Percentiles rank a stretch among this genome's conserved stretches.
Conservation (phyloP, 2,797 vertebrate species). For the Sebastes jordani region DNA sequence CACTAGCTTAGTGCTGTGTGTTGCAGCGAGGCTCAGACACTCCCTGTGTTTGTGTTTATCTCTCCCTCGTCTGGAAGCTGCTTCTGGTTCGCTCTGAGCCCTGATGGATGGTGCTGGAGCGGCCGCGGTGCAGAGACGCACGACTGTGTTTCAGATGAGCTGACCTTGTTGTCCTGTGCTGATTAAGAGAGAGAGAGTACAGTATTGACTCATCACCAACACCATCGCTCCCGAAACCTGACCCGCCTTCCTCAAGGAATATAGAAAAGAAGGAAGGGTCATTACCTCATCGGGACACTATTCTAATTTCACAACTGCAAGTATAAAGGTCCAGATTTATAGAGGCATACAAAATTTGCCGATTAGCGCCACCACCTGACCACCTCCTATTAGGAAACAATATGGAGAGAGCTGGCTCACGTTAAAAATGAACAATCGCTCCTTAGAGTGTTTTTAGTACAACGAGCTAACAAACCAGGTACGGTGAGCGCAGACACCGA, state of each 20-base stretch:
- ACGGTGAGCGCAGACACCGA: too few relatives aligned
- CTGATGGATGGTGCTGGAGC: conserved; percentile 7
- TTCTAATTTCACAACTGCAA: not conserved
- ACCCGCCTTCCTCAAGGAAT: not conserved
- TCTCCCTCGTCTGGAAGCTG: conserved; percentile 8
- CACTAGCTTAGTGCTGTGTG: conserved; percentile 5
- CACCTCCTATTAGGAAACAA: not conserved
- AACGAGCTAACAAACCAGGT: too few relatives aligned
- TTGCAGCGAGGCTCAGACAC: not conserved
- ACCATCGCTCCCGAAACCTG: conserved; percentile 7
- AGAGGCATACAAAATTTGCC: not conserved
- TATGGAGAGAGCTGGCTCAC: not conserved
- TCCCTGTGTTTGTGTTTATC: conserved; percentile 14
- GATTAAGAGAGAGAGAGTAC: conserved; percentile 35
- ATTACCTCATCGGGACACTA: not conserved
- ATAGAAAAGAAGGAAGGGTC: not conserved
- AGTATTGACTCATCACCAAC: conserved; percentile 32
- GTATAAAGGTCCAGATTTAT: too few relatives aligned
- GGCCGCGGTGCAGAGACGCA: not conserved
- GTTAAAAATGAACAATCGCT: not conserved
- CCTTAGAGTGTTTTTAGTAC: too few relatives aligned
- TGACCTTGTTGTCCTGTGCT: conserved; percentile 47
- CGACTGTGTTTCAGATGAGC: conserved; percentile 12
- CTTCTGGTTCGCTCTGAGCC: not conserved
- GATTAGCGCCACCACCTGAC: not conserved